Evolutionary conservation across 2,888 invertebrate genomes (phyloP).

Genomic region (Osmoderma eremita): DNA sequence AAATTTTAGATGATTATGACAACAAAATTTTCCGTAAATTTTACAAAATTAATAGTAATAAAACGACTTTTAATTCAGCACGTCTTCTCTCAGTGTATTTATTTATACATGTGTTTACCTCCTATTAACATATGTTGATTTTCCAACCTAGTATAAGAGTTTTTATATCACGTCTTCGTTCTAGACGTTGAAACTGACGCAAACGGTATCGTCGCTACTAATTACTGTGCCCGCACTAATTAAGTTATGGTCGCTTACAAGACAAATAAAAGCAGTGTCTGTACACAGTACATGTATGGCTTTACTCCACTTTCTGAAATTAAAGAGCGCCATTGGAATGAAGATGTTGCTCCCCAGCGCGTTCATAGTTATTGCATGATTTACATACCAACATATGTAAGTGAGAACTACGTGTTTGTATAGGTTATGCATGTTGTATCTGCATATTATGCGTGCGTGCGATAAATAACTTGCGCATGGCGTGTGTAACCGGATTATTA

Average conservation of each 20-base stretch:
- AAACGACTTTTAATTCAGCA: too few species aligned
- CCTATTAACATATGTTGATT: too few species aligned
- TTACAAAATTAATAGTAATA: too few species aligned
- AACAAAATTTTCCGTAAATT: too few species aligned
- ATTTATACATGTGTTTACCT: too few species aligned
- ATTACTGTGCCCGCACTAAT: conserved; percentile 27
- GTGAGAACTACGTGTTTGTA: background rate
- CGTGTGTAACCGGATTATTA: background rate
- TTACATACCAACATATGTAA: background rate
- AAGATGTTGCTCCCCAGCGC: background rate
- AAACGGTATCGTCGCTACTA: conserved; percentile 9
- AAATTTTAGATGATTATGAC: too few species aligned
- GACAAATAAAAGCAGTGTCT: conserved; percentile 18
- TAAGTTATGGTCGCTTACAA: conserved; percentile 23
- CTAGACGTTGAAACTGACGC: too few species aligned
- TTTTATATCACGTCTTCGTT: too few species aligned
- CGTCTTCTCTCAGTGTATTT: too few species aligned
- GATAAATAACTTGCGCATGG: background rate
- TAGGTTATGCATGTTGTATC: background rate
- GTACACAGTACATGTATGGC: background rate
- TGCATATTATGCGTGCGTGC: background rate
- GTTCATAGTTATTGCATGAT: conserved; percentile 8
- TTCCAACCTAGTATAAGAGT: too few species aligned
- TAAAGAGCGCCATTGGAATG: conserved; percentile 2
- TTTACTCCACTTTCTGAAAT: background rate